Percentiles rank a stretch among this genome's conserved stretches.
Conservation (phyloP, 2,888 invertebrate species). For the Drosophila affinis region DNA sequence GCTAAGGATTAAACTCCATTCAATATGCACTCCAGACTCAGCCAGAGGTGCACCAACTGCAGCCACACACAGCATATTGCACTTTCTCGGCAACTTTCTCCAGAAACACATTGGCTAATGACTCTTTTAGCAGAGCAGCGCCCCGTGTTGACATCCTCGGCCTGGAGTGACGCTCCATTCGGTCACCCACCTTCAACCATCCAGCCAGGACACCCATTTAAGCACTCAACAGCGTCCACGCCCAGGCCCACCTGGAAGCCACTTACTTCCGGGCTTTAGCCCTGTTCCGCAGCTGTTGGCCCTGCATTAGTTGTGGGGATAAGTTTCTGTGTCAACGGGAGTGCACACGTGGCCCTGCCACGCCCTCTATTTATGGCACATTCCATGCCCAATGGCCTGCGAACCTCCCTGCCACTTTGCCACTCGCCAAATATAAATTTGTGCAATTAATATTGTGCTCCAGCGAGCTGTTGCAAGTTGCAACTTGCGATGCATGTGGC, state of each 20-base stretch:
- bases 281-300: conserved; percentile 31
- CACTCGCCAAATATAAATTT: conserved; percentile 37
- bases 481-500: background rate
- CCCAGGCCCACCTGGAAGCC: conserved; percentile 11
- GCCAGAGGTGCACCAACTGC: too few relatives aligned
- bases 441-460: conserved; percentile 54
- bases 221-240: conserved; percentile 15
- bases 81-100: too few relatives aligned
- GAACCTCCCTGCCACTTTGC: background rate
- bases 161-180: too few relatives aligned
- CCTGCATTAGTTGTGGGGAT: conserved; percentile 33
- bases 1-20: too few relatives aligned
- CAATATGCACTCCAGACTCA: too few relatives aligned
- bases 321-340: conserved; percentile 25
- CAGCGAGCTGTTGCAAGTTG: background rate
- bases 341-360: background rate
- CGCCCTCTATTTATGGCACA: conserved; percentile 28
- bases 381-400: conserved; percentile 2
- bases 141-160: too few relatives aligned
- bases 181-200: too few relatives aligned
- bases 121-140: background rate
- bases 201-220: conserved; percentile 3
- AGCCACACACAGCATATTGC: too few relatives aligned
- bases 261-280: conserved; percentile 20
- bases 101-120: background rate